Evolutionary conservation across 2,113 vertebrate species (phyloP), one percentile per base, ranked within the genome.

Genomic region (Excalfactoria chinensis): DNA sequence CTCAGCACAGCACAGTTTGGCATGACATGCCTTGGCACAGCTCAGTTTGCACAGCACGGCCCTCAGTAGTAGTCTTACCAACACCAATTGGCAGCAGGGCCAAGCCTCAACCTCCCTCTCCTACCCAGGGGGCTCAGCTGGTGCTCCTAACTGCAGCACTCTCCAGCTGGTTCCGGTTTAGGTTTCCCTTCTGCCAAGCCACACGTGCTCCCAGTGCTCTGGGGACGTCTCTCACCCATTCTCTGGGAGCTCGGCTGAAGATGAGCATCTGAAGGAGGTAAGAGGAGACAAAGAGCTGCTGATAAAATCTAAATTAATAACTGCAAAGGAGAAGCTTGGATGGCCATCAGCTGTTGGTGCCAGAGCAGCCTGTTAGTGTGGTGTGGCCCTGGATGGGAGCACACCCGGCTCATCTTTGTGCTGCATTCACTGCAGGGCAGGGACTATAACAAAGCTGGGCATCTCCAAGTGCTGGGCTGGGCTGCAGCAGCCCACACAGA

Each of bases 121-220:
- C 37, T 23, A n/a, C 22, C 60, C 17, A 7, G 17, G 18, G 58
- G 7, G 55, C 10, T 32, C 32, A 4, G 0, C 32, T 14, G 32
- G 16, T 10, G 9, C 19, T 5, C 23, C 28, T 1, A 7, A 17
- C 23, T 34, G 8, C 11, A 46, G 16, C 88, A 70, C 58, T 56
- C 51, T 34, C 35, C 0, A 1, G 32, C n/a, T 68, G 35, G 4
- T 0, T 37, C 35, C 53, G 4, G 1, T 1, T 13, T 7, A 0
- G 2, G 7, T 58, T 72, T n/a, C 2, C 30, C 64, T 32, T 3
- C 1, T 40, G 56, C 13, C 2, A 1, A 74, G 56, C 56, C n/a
- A 13, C 1, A 0, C 1, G 3, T 0, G 2, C 21, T 58, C 2
- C 6, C 20, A 15, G 32, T 34, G 18, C 62, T 17, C 4, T 0